Conservation (phyloP, 2,797 vertebrate genomes). For the Gorsachius magnificus region DNA sequence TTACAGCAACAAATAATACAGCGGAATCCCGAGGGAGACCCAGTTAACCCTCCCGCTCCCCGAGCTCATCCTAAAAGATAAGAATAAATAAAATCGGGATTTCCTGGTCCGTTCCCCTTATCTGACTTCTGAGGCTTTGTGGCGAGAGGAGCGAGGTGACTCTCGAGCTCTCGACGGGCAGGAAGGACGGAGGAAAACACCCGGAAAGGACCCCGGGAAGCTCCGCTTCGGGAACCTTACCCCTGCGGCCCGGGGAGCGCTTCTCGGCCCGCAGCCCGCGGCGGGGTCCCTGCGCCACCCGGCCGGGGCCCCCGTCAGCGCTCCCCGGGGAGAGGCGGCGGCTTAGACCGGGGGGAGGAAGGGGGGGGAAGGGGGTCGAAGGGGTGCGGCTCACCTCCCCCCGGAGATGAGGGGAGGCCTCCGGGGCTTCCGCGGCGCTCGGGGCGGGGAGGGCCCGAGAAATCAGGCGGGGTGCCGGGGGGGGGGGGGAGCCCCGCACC, state of each 20-base stretch:
- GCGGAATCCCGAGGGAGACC: background rate
- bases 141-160: background rate
- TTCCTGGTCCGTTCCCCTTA: background rate
- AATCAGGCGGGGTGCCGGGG: background rate
- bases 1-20: background rate
- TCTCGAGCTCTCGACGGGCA: background rate
- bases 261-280: background rate
- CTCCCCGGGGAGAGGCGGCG: background rate
- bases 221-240: background rate
- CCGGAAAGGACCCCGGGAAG: background rate
- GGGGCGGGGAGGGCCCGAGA: background rate
- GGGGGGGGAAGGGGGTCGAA: background rate
- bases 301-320: background rate
- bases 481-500: background rate
- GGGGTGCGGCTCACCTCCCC: background rate
- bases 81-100: background rate
- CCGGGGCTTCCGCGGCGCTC: background rate
- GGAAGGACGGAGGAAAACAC: slow-evolving; percentile 10
- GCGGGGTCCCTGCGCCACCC: background rate
- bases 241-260: background rate
- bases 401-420: background rate
- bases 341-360: background rate
- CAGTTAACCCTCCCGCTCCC: slow-evolving; percentile 8
- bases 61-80: background rate
- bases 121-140: slow-evolving; percentile 21